Percentiles rank a stretch among this genome's conserved stretches.
Conservation (phyloP, 2,797 vertebrate species). For the Lepus townsendii region DNA sequence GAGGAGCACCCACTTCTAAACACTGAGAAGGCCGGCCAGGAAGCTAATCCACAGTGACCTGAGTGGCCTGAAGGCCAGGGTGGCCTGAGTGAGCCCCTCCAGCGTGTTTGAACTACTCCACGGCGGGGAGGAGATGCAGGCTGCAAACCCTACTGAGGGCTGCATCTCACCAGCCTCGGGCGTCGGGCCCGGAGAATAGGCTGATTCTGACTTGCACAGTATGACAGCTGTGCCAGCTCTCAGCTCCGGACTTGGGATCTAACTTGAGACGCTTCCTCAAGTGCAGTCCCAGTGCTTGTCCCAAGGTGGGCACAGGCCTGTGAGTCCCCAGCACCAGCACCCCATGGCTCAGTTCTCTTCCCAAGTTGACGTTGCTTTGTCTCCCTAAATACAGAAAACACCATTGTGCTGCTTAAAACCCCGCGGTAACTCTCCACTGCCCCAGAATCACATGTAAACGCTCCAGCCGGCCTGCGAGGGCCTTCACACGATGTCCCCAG, state of each 20-base stretch:
- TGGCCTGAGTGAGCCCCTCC: background rate
- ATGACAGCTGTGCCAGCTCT: background rate
- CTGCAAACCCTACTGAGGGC: background rate
- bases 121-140: background rate
- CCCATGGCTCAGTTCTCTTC: too few species aligned
- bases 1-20: background rate
- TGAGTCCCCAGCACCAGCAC: background rate
- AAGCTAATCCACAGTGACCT: background rate
- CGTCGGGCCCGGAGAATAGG: background rate
- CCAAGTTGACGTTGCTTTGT: background rate
- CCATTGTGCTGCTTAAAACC: background rate
- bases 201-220: background rate
- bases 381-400: background rate
- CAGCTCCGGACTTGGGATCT: background rate
- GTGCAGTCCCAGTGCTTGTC: background rate
- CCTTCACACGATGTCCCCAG: background rate
- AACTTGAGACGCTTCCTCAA: background rate
- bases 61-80: background rate
- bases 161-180: background rate
- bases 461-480: background rate
- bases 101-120: background rate
- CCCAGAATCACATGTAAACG: slow-evolving; percentile 26
- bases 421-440: background rate
- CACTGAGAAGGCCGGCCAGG: background rate
- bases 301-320: background rate